These are phyloP conservation scores for Phalacrocorax pelagicus DNA, from an alignment of 2,113 vertebrate genomes.

Conservation along the genomic window DNA sequence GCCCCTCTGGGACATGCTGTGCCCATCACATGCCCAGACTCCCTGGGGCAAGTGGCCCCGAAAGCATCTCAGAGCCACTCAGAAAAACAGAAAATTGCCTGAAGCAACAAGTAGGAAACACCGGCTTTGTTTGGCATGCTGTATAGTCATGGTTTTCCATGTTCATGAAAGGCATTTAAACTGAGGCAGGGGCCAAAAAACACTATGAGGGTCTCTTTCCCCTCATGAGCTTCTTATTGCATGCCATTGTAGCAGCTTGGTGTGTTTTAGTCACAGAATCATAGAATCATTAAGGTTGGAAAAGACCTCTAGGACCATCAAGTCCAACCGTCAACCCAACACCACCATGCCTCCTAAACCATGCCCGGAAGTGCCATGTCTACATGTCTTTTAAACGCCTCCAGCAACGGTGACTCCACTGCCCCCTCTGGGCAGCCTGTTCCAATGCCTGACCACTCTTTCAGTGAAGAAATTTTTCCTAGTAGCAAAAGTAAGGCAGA, in stretches of 20 bases:
- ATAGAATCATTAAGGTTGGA: too few relatives aligned
- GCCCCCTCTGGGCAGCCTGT: too few relatives aligned
- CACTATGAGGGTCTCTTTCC: neutral
- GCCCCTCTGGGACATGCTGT: accelerated
- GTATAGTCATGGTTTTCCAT: neutral
- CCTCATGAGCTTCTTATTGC: neutral
- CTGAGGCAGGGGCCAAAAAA: neutral
- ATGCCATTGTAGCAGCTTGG: neutral
- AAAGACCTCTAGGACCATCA: too few relatives aligned
- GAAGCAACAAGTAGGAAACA: neutral
- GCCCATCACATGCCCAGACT: neutral
- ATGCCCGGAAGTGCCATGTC: too few relatives aligned
- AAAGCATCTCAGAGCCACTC: neutral
- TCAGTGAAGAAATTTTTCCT: too few relatives aligned
- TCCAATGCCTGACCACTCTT: too few relatives aligned
- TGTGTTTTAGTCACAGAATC: neutral
- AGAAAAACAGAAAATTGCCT: neutral
- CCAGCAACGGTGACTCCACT: too few relatives aligned
- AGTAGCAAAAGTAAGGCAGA: neutral
- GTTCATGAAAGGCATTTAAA: neutral
- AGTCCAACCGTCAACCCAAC: too few relatives aligned
- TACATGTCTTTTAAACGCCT: too few relatives aligned
- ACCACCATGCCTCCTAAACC: too few relatives aligned
- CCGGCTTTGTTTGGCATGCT: neutral
- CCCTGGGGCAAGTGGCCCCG: neutral